Conservation (phyloP, 2,113 vertebrate genomes). For the Oncorhynchus gorbuscha region DNA sequence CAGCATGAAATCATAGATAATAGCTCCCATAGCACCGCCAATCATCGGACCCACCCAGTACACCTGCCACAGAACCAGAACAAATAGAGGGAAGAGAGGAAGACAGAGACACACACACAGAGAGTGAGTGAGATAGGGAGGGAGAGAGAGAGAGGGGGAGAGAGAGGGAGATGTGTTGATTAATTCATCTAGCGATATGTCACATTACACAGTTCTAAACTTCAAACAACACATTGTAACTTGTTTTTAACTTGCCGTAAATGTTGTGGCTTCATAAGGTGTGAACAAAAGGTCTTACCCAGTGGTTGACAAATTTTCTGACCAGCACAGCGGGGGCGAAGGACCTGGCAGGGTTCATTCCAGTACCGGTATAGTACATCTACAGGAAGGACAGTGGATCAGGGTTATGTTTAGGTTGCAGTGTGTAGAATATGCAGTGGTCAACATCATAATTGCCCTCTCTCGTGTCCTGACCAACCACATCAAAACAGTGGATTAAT, state of each 20-base stretch:
- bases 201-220: neutral
- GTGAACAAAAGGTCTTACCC: slow-evolving; percentile 78
- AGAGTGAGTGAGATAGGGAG: neutral
- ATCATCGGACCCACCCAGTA: slow-evolving; percentile 94
- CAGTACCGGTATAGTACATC: slow-evolving; percentile 92
- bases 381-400: slow-evolving; percentile 52
- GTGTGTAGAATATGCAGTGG: neutral
- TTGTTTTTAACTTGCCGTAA: neutral
- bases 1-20: slow-evolving; percentile 90
- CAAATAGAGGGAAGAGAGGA: neutral
- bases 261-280: neutral
- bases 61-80: slow-evolving; percentile 70
- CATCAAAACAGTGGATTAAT: no score
- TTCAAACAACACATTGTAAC: neutral
- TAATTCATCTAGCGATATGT: neutral
- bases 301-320: slow-evolving; percentile 92
- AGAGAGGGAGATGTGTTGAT: neutral
- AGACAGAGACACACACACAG: neutral
- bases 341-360: slow-evolving; percentile 95
- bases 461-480: no score
- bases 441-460: neutral
- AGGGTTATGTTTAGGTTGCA: neutral
- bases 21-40: slow-evolving; percentile 81
- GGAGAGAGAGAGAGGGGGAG: neutral
- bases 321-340: slow-evolving; percentile 91